Base-by-base conservation (phyloP, 1,140 invertebrate genomes). In the Drosophila pseudoobscura region DNA sequence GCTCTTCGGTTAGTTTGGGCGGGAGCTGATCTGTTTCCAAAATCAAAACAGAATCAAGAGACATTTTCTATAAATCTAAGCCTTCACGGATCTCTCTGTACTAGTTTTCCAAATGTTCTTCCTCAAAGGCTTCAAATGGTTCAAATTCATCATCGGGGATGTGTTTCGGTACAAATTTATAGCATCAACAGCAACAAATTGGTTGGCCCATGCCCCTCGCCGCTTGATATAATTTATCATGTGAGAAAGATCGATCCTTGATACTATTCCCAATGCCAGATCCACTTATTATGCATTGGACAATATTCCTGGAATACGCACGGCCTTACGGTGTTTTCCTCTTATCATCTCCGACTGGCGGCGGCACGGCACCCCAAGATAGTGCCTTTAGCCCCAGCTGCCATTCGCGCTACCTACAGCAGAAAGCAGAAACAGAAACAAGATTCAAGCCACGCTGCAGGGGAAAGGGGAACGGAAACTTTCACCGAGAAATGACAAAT, bases 401-500 rank as follows among this genome's bases (percentile, higher is more conserved):
- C 43, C 57, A 31, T 47, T 57, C 49, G 43, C 56, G 43, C 56
- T 82, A 74, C 62, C 73, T 65, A 63, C 51, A 58, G 50, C 54
- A 39, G 49, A 57, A 74, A 51, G 51, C 45, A 57, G 58, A 61
- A 62, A 62, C 31, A 43, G 43, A 55, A 55, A 56, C 55, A 60
- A 41, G 41, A 66, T 74, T 82, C 63, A 56, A 51, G 22, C 63
- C 65, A 61, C 51, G 77, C 73, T 64, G 68, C 62, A 60, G 55
- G 11, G 50, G 52, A 9, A 41, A 45, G 9, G 17, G 20, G 62
- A 57, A 46, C 60, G 62, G 66, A 75, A 83, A 83, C 79, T 83
- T 83, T 83, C 79, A 83, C 79, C 79, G 68, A 63, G 70, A 71
- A 75, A 51, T 83, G 79, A 83, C 79, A 83, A 83, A 83, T 83